A percentile compares a stretch with the other conserved stretches of the same genome.
Evolutionary conservation across 2,797 vertebrate species (phyloP).

Genomic region (Hippopotamyrus pictus): DNA sequence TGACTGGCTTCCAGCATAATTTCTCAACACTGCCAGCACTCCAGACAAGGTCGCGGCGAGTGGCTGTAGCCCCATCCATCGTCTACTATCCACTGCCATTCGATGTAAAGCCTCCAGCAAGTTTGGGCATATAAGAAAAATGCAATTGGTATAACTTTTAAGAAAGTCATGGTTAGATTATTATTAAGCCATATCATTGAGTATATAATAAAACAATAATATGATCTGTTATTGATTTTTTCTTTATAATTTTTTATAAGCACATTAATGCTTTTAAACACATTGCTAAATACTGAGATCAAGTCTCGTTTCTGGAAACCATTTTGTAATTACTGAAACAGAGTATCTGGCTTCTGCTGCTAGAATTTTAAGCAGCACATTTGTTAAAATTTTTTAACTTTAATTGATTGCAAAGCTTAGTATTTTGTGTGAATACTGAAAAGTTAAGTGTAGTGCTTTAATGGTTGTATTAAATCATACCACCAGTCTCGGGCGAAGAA

Average conservation of each 20-base stretch:
- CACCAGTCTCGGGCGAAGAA: background rate
- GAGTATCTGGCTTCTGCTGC: background rate
- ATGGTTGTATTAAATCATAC: conserved; percentile 2
- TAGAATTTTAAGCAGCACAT: background rate
- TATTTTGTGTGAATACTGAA: background rate
- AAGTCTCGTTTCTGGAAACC: background rate
- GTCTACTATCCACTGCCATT: background rate
- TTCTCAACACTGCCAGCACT: conserved; percentile 9
- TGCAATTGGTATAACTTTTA: background rate
- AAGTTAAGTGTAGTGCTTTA: background rate
- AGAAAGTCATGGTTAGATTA: background rate
- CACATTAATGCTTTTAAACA: background rate
- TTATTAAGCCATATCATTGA: background rate
- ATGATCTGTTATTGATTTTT: background rate
- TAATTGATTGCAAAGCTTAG: background rate
- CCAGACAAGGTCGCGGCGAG: conserved; percentile 9
- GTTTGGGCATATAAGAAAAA: background rate
- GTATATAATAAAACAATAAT: background rate
- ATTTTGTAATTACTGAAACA: background rate
- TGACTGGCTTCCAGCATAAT: conserved; percentile 21
- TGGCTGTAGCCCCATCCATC: conserved; percentile 10
- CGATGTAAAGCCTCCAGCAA: background rate
- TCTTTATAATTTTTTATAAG: background rate
- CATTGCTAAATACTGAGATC: background rate
- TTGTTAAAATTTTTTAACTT: background rate